Conservation (phyloP, 2,888 invertebrate genomes). For the Scrobipalpa atriplicella region DNA sequence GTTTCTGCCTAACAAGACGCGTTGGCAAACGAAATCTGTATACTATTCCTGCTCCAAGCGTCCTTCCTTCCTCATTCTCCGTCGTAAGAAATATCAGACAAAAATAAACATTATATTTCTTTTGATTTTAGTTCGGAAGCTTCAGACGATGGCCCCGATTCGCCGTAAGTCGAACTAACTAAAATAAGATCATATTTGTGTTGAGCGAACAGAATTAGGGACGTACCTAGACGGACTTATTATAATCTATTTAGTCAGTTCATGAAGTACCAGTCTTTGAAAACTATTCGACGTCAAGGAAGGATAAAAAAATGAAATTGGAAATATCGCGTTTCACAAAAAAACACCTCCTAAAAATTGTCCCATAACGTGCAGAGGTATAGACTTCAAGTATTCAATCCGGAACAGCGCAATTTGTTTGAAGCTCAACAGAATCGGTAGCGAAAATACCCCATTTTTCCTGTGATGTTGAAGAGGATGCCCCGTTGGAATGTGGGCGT, state of each 20-base stretch:
- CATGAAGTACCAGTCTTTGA: too few species aligned
- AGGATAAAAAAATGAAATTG: too few species aligned
- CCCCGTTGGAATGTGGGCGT: conserved; percentile 44
- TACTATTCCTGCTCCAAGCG: neutral
- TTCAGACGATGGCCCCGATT: neutral
- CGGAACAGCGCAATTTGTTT: conserved; percentile 10
- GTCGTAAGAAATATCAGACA: too few species aligned
- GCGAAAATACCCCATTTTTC: conserved; percentile 16
- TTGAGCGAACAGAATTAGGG: too few species aligned
- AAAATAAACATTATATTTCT: too few species aligned
- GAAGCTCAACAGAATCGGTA: neutral
- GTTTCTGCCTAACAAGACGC: conserved; percentile 42
- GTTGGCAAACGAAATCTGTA: conserved; percentile 36
- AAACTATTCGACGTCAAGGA: neutral
- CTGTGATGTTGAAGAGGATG: conserved; percentile 20
- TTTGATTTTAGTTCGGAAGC: neutral
- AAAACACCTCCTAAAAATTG: too few species aligned
- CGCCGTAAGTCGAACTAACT: too few species aligned
- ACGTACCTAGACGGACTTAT: too few species aligned
- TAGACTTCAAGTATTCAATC: neutral
- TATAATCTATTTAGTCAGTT: too few species aligned
- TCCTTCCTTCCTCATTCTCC: too few species aligned
- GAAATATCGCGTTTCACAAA: neutral
- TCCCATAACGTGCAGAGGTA: neutral
- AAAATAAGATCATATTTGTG: too few species aligned